Conservation (phyloP, 2,888 invertebrate species). For the Ophion obscuratus region DNA sequence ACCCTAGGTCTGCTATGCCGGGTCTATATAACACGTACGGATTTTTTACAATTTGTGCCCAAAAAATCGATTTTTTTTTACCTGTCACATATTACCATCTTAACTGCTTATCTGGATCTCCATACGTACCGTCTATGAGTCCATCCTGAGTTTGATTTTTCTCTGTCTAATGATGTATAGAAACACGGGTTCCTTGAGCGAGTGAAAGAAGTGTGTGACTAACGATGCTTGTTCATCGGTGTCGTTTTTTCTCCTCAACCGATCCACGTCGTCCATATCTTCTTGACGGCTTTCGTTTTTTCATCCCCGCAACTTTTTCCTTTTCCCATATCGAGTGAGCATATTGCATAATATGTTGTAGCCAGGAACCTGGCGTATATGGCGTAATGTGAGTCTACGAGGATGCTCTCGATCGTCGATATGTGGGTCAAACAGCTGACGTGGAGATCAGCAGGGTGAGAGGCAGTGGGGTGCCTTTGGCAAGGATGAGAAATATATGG, state of each 20-base stretch:
- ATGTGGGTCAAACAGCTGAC: conserved; percentile 69
- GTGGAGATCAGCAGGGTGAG: conserved; percentile 48
- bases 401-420: conserved; percentile 55
- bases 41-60: too few relatives aligned
- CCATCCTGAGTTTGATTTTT: conserved; percentile 19
- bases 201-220: conserved; percentile 31
- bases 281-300: conserved; percentile 29
- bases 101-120: conserved; percentile 31
- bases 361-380: conserved; percentile 3
- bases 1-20: too few relatives aligned
- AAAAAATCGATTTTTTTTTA: too few relatives aligned
- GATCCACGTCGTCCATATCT: conserved; percentile 18
- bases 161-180: conserved; percentile 39
- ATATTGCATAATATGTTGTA: conserved; percentile 36
- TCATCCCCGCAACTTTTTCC: conserved; percentile 28
- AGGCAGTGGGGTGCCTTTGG: neutral
- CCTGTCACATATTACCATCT: too few relatives aligned
- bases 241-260: conserved; percentile 40
- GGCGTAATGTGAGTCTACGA: conserved; percentile 44
- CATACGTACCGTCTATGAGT: conserved; percentile 36
- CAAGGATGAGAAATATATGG: conserved; percentile 8
- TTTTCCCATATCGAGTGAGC: conserved; percentile 47
- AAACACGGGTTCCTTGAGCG: conserved; percentile 41
- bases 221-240: conserved; percentile 60
- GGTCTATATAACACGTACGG: too few relatives aligned